A percentile compares a stretch with the other conserved stretches of the same genome.
Evolutionary conservation across 1,140 invertebrate species (phyloP).

Genomic region (Temnothorax nylanderi): DNA sequence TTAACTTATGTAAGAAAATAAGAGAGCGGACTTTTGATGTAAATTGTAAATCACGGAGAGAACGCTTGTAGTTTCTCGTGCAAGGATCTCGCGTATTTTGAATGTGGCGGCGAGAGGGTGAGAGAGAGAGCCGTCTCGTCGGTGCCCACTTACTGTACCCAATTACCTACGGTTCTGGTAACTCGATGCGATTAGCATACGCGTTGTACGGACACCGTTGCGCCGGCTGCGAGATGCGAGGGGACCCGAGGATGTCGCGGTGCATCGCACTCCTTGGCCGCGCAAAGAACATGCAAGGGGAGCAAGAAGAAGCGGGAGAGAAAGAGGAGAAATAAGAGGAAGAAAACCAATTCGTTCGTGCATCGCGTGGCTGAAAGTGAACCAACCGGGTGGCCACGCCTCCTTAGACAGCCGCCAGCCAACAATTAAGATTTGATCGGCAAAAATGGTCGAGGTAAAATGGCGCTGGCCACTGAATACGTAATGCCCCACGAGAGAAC

Average conservation of each 20-base stretch:
- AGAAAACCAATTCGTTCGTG: constrained; percentile 83
- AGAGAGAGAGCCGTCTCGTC: constrained; percentile 17
- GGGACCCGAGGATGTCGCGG: constrained; percentile 56
- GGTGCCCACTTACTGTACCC: neutral
- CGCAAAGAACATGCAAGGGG: constrained; percentile 59
- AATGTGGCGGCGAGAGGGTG: neutral
- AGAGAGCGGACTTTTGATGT: neutral
- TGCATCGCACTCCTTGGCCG: constrained; percentile 67
- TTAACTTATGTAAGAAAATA: neutral
- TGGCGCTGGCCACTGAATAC: constrained; percentile 85
- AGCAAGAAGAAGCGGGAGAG: constrained; percentile 52
- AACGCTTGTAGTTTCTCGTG: neutral
- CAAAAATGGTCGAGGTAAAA: constrained; percentile 86
- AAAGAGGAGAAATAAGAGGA: constrained; percentile 67
- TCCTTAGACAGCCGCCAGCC: constrained; percentile 86
- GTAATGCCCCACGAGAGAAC: constrained; percentile 77
- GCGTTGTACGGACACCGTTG: constrained; percentile 60
- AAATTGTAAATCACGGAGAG: neutral
- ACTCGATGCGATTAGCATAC: constrained; percentile 77
- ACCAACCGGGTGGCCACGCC: constrained; percentile 83
- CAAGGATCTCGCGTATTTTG: neutral
- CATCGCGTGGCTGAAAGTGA: constrained; percentile 83
- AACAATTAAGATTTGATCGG: constrained; percentile 87
- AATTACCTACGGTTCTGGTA: constrained; percentile 59
- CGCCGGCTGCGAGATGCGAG: constrained; percentile 13